Evolutionary conservation across 2,113 vertebrate genomes (phyloP).

Genomic region (Mugil cephalus): DNA sequence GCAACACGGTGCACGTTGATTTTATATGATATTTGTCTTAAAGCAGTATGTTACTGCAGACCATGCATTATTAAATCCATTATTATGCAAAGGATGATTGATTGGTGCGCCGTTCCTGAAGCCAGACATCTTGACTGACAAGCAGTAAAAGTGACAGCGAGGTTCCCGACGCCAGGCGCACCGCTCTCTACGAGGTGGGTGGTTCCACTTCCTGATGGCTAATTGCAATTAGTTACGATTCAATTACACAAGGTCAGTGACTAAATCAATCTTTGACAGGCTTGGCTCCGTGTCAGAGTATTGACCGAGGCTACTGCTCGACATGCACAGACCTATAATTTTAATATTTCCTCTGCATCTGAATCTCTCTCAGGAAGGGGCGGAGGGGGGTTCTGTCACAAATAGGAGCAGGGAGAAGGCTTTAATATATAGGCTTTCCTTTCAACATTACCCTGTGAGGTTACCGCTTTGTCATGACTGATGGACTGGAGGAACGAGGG

Average conservation of each 20-base stretch:
- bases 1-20: not conserved
- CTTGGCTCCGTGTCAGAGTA: constrained; percentile 44
- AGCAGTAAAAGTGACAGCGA: constrained; percentile 47
- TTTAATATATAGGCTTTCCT: constrained; percentile 40
- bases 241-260: constrained; percentile 80
- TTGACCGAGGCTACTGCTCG: constrained; percentile 37
- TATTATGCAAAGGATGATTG: constrained; percentile 31
- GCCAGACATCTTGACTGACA: constrained; percentile 30
- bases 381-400: constrained; percentile 37
- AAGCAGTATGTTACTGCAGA: constrained; percentile 11
- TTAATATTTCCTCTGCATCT: constrained; percentile 18
- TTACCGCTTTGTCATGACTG: constrained; percentile 54
- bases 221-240: constrained; percentile 80
- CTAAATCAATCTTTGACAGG: constrained; percentile 74
- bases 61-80: constrained; percentile 44
- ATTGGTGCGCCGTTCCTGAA: constrained; percentile 35
- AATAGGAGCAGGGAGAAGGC: constrained; percentile 12
- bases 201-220: constrained; percentile 70
- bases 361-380: constrained; percentile 13
- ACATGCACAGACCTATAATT: constrained; percentile 29
- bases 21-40: not conserved
- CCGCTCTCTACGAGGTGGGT: constrained; percentile 69
- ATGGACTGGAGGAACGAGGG: constrained; percentile 42
- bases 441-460: constrained; percentile 22
- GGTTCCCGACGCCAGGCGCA: constrained; percentile 20